A percentile compares a stretch with the other conserved stretches of the same genome.
phyloP scores from a whole-genome alignment of 2,113 vertebrate genomes.

The Rhineura floridana region DNA sequence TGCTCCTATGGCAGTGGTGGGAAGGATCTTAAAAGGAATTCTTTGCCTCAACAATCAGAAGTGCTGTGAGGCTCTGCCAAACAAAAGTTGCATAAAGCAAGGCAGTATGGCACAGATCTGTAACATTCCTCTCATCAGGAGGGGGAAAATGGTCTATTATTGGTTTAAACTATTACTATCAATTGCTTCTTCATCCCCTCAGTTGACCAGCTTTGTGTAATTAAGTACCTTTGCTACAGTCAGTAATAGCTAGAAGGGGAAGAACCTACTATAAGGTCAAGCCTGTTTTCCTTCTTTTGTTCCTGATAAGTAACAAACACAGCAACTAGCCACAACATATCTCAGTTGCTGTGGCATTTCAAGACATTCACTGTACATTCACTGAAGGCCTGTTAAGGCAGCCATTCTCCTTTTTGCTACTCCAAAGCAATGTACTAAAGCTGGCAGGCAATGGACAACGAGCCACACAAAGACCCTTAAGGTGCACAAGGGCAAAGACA shows the following conservation, averaged over 20 bases:
- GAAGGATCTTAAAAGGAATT: not conserved
- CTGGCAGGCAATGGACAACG: not conserved
- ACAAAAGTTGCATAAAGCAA: not conserved
- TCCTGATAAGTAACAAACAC: not conserved
- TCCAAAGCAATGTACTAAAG: not conserved
- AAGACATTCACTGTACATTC: not conserved
- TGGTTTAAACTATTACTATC: not conserved
- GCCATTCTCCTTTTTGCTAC: not conserved
- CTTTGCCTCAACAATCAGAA: not conserved
- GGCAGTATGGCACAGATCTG: not conserved
- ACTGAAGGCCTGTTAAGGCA: not conserved
- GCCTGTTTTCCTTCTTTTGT: not conserved
- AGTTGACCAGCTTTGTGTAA: slow-evolving; percentile 1
- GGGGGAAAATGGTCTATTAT: not conserved
- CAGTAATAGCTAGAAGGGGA: not conserved
- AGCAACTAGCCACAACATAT: not conserved
- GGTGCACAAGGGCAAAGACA: not conserved
- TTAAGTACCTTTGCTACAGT: not conserved
- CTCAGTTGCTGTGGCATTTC: not conserved
- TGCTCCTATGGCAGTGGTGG: not conserved
- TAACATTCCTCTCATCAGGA: not conserved
- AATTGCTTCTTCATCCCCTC: slow-evolving; percentile 6
- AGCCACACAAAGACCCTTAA: not conserved
- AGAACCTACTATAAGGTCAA: not conserved
- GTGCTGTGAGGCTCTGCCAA: not conserved